Percentiles rank a stretch among this genome's conserved stretches.
Evolutionary conservation across 2,888 invertebrate species (phyloP).

Genomic region (Idaea biselata): DNA sequence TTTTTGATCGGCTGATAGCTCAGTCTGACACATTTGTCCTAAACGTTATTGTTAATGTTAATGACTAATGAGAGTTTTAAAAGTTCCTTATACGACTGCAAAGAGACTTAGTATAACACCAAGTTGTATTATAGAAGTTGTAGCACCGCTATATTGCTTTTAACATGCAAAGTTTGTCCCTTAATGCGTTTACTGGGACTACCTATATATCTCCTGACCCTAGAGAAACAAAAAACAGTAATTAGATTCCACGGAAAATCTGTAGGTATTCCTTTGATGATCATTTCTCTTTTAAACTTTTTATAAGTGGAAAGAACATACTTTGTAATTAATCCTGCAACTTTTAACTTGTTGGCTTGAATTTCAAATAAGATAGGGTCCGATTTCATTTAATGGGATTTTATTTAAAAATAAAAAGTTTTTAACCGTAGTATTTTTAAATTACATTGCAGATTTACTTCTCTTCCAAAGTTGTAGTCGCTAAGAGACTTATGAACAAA

Average conservation of each 20-base stretch:
- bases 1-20: too few species aligned
- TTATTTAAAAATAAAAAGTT: neutral
- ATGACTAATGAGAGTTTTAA: too few species aligned
- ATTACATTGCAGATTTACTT: too few species aligned
- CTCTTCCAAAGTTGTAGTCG: too few species aligned
- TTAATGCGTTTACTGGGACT: neutral
- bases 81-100: too few species aligned
- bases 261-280: neutral
- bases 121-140: neutral
- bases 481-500: too few species aligned
- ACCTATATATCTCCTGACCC: neutral
- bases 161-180: neutral
- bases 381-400: conserved; percentile 3
- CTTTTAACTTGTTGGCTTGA: conserved; percentile 32
- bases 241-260: neutral
- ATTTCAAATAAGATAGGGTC: conserved; percentile 20
- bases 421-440: too few species aligned
- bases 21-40: too few species aligned
- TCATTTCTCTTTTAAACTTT: neutral
- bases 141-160: neutral
- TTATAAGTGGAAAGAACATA: neutral
- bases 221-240: neutral
- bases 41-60: too few species aligned
- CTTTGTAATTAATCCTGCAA: conserved; percentile 41
- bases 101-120: neutral